These are phyloP conservation scores for Drosophila multiciliata DNA, from an alignment of 2,888 invertebrate genomes.

Conservation along the genomic window DNA sequence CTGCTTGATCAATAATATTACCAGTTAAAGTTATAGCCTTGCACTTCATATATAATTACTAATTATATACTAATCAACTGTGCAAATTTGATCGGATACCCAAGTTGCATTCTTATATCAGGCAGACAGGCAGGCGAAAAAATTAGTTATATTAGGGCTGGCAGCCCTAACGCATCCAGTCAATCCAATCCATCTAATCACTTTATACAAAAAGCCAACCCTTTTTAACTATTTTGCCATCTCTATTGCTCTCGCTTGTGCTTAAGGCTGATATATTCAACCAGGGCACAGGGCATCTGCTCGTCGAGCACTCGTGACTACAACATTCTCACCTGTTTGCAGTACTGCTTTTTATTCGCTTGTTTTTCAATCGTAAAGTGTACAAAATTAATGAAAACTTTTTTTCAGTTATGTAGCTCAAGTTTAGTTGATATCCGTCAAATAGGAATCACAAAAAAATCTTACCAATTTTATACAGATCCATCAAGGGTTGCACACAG, in stretches of 20 bases:
- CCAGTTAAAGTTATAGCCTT: not conserved
- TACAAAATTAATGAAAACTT: not conserved
- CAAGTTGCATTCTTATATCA: not conserved
- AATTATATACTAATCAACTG: not conserved
- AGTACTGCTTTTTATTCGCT: not conserved
- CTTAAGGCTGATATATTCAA: not conserved
- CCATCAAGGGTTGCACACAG: not conserved
- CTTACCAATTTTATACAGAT: not conserved
- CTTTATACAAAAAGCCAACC: not conserved
- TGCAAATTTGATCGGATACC: not conserved
- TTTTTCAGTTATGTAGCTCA: not conserved
- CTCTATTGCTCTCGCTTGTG: not conserved
- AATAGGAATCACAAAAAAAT: not conserved
- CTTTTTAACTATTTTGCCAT: not conserved
- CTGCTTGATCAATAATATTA: not conserved
- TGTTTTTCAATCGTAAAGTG: not conserved
- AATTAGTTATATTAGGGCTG: too few relatives aligned
- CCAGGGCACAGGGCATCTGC: not conserved
- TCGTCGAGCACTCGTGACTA: not conserved
- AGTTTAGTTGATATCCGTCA: not conserved
- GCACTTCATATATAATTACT: not conserved
- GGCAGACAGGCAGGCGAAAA: not conserved
- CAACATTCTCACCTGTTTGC: not conserved
- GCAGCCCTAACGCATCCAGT: not conserved
- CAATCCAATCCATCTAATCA: not conserved